Evolutionary conservation across 2,888 invertebrate species (phyloP).

Genomic region (Ochropleura leucogaster): DNA sequence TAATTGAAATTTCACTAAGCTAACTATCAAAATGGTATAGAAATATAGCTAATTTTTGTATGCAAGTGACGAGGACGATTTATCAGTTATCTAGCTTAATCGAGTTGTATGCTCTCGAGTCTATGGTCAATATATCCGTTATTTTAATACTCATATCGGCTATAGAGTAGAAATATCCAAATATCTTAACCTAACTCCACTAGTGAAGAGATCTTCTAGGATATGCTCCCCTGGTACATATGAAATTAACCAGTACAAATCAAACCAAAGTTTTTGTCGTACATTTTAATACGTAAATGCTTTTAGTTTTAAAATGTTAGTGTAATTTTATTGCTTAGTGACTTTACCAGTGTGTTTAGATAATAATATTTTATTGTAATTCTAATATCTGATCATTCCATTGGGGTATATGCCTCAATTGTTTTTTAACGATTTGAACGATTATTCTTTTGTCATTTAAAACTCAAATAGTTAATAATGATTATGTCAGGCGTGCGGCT

Average conservation of each 20-base stretch:
- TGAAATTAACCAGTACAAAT: conserved; percentile 43
- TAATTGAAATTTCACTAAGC: background rate
- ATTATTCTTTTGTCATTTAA: background rate
- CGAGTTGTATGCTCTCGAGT: background rate
- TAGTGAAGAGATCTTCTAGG: background rate
- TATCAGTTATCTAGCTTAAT: background rate
- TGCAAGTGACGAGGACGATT: background rate
- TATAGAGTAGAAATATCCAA: conserved; percentile 1
- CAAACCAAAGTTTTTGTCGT: conserved; percentile 42
- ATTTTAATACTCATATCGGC: conserved; percentile 33
- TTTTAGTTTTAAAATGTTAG: conserved; percentile 43
- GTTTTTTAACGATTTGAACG: conserved; percentile 4
- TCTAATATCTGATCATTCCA: conserved; percentile 52
- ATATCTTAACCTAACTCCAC: background rate
- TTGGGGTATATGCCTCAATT: conserved; percentile 15
- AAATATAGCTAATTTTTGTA: background rate
- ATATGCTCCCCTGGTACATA: conserved; percentile 24
- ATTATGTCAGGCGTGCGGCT: no score
- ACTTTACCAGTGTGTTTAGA: conserved; percentile 54
- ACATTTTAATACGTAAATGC: conserved; percentile 37
- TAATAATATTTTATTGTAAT: conserved; percentile 41
- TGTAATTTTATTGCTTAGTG: conserved; percentile 26
- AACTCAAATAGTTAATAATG: no score
- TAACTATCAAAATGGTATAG: background rate
- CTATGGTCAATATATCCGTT: background rate